Evolutionary conservation across 2,113 vertebrate genomes (phyloP), one percentile per base, ranked within the genome.

Genomic region (Suricata suricatta): DNA sequence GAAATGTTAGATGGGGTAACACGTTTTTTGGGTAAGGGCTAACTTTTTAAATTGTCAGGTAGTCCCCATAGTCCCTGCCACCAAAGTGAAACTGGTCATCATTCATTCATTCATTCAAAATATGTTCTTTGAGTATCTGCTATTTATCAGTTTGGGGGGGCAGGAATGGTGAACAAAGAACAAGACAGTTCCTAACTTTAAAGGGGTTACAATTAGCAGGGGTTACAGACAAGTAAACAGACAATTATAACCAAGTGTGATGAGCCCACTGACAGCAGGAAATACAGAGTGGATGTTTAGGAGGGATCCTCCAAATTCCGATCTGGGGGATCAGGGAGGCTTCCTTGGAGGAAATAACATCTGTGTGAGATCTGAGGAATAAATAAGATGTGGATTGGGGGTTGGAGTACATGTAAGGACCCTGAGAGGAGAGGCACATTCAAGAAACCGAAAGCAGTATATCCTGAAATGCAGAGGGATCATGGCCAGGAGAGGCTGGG

Each of bases 391-490:
- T 1, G 15, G 29, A 31, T 63, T 31, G 16, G 41, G 54, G 66
- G n/a, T 12, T 52, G 23, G 2, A 12, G 5, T 21, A 0, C 44
- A 38, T 63, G 54, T 16, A 44, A 21, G 52, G 15, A 2, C 47
- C 0, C 11, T 12, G 33, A 33, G 19, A 52, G 10, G 12, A 85
- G 10, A 23, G 27, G 63, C 0, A 0, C 1, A 29, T 4, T 25
- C 14, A 27, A 33, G 63, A 82, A 68, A 44, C 5, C 8, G 11
- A n/a, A 92, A 60, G 41, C 11, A 6, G 21, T 7, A 27, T 1
- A 7, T 15, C 79, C 47, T 35, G 25, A 38, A 80, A 23, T n/a
- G 25, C 33, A 31, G 66, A 38, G 38, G 66, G 54, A 15, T 38
- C 2, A 3, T 1, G 1, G 16, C 33, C 11, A 71, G 12, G 50